Conservation (phyloP, 2,113 vertebrate species). For the Balaenoptera acutorostrata region DNA sequence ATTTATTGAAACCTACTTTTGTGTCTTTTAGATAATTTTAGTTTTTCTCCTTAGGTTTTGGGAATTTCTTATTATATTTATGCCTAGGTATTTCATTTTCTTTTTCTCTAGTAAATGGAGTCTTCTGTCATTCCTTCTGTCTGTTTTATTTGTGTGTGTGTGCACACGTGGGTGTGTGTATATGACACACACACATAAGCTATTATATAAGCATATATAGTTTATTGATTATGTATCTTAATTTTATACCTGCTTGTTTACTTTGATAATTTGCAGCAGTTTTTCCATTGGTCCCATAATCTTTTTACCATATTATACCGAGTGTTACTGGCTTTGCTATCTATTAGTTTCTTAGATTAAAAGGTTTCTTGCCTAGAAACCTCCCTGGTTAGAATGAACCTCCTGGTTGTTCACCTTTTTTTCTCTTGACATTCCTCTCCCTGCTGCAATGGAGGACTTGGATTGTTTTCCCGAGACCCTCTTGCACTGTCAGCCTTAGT, state of each 20-base stretch:
- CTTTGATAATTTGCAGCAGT: not conserved
- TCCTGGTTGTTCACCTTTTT: not conserved
- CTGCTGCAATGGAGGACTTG: accelerated
- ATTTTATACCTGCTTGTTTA: not conserved
- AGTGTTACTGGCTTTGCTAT: not conserved
- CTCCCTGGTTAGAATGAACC: not conserved
- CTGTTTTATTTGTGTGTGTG: not conserved
- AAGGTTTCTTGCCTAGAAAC: not conserved
- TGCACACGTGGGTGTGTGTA: not conserved
- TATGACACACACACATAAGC: not conserved
- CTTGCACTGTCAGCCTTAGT: not conserved
- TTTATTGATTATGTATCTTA: not conserved
- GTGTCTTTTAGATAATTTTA: not conserved
- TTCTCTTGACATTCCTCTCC: not conserved
- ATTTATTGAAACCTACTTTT: not conserved
- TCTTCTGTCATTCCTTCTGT: not conserved
- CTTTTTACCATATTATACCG: not conserved
- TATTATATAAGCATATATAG: not conserved
- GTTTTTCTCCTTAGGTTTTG: not conserved
- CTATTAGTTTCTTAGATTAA: not conserved
- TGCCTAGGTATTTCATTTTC: not conserved
- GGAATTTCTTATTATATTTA: not conserved
- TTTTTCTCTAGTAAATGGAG: not conserved
- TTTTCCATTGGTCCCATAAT: not conserved
- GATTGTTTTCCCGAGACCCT: not conserved